Evolutionary conservation across 2,888 invertebrate genomes (phyloP), one percentile per base, ranked within the genome.

Genomic region (Volucella zonaria): DNA sequence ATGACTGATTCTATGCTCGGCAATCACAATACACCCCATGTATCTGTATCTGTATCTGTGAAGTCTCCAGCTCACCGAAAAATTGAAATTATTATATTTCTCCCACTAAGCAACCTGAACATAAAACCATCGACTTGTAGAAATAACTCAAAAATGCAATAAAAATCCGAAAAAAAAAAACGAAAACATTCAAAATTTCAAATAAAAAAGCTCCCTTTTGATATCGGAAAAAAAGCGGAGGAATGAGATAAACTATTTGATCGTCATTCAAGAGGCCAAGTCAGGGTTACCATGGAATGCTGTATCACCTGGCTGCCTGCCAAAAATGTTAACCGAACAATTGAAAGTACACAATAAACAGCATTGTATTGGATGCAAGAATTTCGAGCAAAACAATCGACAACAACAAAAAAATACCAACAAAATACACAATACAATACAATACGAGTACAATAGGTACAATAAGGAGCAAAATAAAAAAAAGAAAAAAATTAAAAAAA

Each of bases 201-300:
- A 8, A 49, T 51, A 54, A 14, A 62, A 49, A 47, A 61, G 31
- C 31, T 31, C 31, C 31, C 31, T 31, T 31, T 31, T 31, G 31
- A 4, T 31, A 73, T 45, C 45, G 3, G 47, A 52, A 58, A n/a
- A 23, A 59, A 47, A n/a, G 49, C 49, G 38, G 49, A 52, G 67
- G 81, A 77, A 81, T 80, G 85, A 73, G 71, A 85, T 73, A 62
- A 85, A 81, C 81, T 85, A 85, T 81, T 85, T 81, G 81, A 81
- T 85, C 81, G 85, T 77, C 85, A 81, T 81, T 76, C 85, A 85
- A 81, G 85, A 74, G 85, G 80, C 83, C 85, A 81, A 76, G 80
- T 76, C 81, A 81, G 81, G 81, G 85, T 77, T 81, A 85, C 85
- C 71, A 85, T 85, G 85, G 80, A 85, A 80, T 85, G 85, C 71